These are phyloP conservation scores for Megalops cyprinoides DNA, from an alignment of 2,797 vertebrate genomes.

Conservation along the genomic window DNA sequence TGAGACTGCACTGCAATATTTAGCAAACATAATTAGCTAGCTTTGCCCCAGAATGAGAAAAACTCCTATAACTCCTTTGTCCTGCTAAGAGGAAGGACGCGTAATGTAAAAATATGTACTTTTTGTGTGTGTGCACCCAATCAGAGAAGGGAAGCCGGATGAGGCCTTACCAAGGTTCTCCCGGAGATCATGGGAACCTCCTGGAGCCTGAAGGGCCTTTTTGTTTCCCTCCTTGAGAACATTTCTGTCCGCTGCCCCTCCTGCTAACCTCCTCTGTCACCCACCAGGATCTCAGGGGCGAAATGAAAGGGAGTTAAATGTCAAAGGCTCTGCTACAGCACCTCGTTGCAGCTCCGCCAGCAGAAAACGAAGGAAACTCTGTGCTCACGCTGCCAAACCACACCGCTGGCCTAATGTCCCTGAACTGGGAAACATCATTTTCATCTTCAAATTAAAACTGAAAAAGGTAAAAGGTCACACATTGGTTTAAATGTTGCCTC, in stretches of 20 bases:
- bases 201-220: conserved; percentile 87
- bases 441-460: too few relatives aligned
- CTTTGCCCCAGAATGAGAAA: conserved; percentile 63
- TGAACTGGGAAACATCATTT: too few relatives aligned
- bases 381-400: conserved; percentile 67
- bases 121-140: conserved; percentile 75
- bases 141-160: conserved; percentile 57
- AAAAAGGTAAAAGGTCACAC: too few relatives aligned
- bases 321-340: conserved; percentile 70
- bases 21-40: conserved; percentile 27
- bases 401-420: too few relatives aligned
- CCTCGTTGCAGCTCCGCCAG: conserved; percentile 52
- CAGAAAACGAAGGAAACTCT: conserved; percentile 68
- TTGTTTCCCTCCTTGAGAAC: conserved; percentile 87
- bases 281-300: conserved; percentile 72
- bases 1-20: background rate
- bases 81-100: conserved; percentile 68
- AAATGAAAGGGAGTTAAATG: conserved; percentile 74
- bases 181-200: conserved; percentile 89
- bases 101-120: conserved; percentile 82
- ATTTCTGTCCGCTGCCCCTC: conserved; percentile 69
- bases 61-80: conserved; percentile 72
- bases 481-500: too few relatives aligned
- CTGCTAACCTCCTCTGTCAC: conserved; percentile 81
- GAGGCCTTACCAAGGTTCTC: conserved; percentile 84